Percentiles rank a stretch among this genome's conserved stretches.
These are phyloP conservation scores for Pemphredon lugubris DNA, from an alignment of 2,888 invertebrate genomes.

Conservation along the genomic window DNA sequence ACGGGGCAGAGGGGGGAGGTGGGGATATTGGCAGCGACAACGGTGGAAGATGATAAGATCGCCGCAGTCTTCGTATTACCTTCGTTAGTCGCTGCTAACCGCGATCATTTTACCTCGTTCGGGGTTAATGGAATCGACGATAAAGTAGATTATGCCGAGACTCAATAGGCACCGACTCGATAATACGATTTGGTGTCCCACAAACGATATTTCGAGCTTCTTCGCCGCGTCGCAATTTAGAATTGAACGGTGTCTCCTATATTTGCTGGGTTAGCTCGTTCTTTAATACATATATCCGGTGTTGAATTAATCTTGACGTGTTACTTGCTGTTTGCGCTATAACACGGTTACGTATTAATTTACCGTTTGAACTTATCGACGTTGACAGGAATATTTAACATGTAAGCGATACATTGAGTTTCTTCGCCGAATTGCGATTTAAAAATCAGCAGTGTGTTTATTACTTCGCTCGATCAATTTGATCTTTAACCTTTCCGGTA, in stretches of 20 bases:
- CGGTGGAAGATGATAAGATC: conserved; percentile 28
- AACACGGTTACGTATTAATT: no score
- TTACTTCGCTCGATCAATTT: no score
- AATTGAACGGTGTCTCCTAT: background rate
- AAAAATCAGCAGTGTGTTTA: no score
- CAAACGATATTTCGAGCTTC: conserved; percentile 23
- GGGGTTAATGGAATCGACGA: conserved; percentile 59
- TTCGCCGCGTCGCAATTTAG: background rate
- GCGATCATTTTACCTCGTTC: conserved; percentile 58
- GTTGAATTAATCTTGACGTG: no score
- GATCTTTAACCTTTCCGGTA: no score
- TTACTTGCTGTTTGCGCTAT: no score
- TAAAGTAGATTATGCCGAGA: conserved; percentile 61
- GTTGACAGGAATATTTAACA: no score
- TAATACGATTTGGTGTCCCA: conserved; percentile 47
- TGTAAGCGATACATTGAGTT: no score
- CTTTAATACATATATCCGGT: background rate
- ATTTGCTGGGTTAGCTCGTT: background rate
- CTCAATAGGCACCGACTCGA: conserved; percentile 55
- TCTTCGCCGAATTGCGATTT: no score
- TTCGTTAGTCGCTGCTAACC: conserved; percentile 56
- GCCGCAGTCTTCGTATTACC: conserved; percentile 36
- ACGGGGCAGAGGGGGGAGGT: background rate
- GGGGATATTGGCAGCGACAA: background rate
- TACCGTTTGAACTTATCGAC: no score